Conservation (phyloP, 2,113 vertebrate species). For the Anser brachyrhynchus region DNA sequence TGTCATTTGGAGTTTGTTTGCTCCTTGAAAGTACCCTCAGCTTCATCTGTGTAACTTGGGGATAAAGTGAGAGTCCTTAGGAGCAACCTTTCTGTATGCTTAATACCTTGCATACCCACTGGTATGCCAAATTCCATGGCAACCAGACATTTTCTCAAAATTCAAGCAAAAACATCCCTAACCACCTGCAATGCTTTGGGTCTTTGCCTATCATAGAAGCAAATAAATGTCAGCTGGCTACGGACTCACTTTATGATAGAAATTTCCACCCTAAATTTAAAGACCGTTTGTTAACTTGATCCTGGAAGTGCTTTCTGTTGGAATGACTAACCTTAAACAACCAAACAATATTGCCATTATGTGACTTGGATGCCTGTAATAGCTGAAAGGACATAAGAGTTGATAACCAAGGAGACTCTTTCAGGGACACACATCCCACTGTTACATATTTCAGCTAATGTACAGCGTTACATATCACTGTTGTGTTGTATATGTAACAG, state of each 20-base stretch:
- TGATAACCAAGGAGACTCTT: not conserved
- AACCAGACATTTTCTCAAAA: not conserved
- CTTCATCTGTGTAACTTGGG: not conserved
- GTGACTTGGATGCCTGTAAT: not conserved
- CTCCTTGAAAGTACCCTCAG: not conserved
- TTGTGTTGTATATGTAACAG: not conserved
- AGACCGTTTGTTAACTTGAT: not conserved
- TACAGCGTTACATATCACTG: not conserved
- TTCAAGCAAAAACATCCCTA: not conserved
- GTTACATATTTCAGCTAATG: not conserved
- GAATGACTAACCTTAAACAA: not conserved
- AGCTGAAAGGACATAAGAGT: not conserved
- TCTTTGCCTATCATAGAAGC: not conserved
- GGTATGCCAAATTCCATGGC: not conserved
- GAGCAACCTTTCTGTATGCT: not conserved
- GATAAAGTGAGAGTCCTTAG: not conserved
- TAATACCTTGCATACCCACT: not conserved
- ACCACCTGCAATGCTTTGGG: not conserved
- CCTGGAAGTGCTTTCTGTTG: not conserved
- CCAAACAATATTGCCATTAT: not conserved
- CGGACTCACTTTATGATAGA: not conserved
- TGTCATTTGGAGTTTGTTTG: not conserved
- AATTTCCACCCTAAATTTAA: not conserved
- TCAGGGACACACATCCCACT: not conserved
- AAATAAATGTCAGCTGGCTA: not conserved